Conservation (phyloP, 2,113 vertebrate genomes). For the Lipophrys pholis region DNA sequence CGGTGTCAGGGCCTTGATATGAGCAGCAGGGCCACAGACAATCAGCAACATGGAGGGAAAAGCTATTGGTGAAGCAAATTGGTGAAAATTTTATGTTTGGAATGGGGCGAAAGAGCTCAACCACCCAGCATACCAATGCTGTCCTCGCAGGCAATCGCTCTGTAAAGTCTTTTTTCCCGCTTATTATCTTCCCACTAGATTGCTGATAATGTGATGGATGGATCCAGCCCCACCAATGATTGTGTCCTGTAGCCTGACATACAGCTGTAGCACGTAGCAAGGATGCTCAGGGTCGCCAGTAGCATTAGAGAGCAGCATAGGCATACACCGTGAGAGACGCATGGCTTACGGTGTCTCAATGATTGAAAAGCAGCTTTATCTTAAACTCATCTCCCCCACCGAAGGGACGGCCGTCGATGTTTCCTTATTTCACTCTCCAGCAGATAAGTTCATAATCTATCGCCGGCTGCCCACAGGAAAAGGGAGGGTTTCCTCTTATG, state of each 20-base stretch:
- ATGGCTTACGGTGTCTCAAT: slow-evolving; percentile 22
- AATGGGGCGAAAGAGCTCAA: slow-evolving; percentile 22
- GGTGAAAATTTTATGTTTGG: neutral
- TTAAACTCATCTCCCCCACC: slow-evolving; percentile 67
- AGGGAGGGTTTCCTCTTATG: slow-evolving; percentile 50
- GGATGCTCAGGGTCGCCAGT: neutral
- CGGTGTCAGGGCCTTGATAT: slow-evolving; percentile 34
- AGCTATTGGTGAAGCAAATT: neutral
- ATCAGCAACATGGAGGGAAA: slow-evolving; percentile 31
- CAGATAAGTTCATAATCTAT: slow-evolving; percentile 73
- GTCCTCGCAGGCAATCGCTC: slow-evolving; percentile 31
- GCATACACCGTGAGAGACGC: slow-evolving; percentile 26
- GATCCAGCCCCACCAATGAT: slow-evolving; percentile 32
- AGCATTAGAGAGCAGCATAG: slow-evolving; percentile 17
- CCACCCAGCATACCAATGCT: slow-evolving; percentile 13
- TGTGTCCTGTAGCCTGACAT: slow-evolving; percentile 52
- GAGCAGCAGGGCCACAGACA: slow-evolving; percentile 7
- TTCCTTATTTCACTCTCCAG: slow-evolving; percentile 53
- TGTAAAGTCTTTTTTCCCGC: neutral
- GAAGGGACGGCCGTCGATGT: slow-evolving; percentile 1
- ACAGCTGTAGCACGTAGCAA: slow-evolving; percentile 9
- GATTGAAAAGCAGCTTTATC: slow-evolving; percentile 71
- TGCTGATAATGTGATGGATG: slow-evolving; percentile 54
- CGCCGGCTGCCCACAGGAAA: slow-evolving; percentile 49
- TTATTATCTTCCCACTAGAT: slow-evolving; percentile 17